phyloP scores from a whole-genome alignment of 2,113 vertebrate genomes.

The Ciconia maguari region DNA sequence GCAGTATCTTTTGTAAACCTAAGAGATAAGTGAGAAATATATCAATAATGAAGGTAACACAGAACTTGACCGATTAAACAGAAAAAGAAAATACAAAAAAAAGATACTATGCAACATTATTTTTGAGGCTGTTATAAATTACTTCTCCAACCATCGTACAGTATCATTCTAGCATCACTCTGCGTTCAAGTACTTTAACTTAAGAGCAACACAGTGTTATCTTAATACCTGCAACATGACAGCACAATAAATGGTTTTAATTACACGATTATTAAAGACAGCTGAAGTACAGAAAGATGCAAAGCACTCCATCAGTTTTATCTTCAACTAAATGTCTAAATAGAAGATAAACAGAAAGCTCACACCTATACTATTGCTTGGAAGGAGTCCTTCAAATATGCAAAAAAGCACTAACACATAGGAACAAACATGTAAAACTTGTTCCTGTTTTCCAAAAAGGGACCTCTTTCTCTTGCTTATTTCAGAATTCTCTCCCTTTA shows the following conservation, averaged over 20 bases:
- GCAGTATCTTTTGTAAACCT: conserved; percentile 95
- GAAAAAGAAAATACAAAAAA: not conserved
- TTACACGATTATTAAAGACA: not conserved
- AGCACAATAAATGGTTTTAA: not conserved
- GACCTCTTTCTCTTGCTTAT: not conserved
- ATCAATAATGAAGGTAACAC: not conserved
- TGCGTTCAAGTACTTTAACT: not conserved
- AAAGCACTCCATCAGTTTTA: not conserved
- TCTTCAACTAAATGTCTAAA: not conserved
- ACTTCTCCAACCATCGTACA: not conserved
- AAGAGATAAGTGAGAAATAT: conserved; percentile 3
- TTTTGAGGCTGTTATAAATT: not conserved
- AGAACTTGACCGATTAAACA: not conserved
- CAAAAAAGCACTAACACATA: not conserved
- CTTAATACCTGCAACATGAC: not conserved
- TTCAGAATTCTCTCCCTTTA: not conserved
- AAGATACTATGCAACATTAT: not conserved
- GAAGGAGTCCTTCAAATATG: not conserved
- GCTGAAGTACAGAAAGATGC: not conserved
- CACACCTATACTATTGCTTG: not conserved
- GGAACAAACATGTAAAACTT: not conserved
- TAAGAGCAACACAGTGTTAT: not conserved
- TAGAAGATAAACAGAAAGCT: not conserved
- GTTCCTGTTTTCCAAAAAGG: not conserved
- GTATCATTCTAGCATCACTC: not conserved